phyloP scores from a whole-genome alignment of 37 sponge, comb jelly and placozoan genomes.

The Aplysina aerophoba region DNA sequence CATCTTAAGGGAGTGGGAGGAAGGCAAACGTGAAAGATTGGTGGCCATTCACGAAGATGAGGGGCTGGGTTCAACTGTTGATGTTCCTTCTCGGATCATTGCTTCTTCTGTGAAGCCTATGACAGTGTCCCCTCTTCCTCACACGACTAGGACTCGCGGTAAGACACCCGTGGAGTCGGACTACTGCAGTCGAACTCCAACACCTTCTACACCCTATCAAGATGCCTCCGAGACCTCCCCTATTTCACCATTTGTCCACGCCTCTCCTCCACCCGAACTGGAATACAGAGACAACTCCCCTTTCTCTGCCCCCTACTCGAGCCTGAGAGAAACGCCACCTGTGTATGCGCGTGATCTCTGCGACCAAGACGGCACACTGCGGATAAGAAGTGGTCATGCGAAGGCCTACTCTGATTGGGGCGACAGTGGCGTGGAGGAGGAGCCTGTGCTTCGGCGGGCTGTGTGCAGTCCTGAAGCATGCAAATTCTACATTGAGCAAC shows the following conservation, averaged over 20 bases:
- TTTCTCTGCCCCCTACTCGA: constrained; percentile 60
- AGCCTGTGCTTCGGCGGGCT: constrained; percentile 54
- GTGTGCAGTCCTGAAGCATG: constrained; percentile 88
- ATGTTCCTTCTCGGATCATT: too few relatives aligned
- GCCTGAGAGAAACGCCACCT: constrained; percentile 30
- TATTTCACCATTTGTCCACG: constrained; percentile 55
- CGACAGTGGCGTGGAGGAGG: constrained; percentile 81
- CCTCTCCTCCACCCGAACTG: constrained; percentile 79
- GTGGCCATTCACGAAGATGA: constrained; percentile 47
- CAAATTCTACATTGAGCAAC: constrained; percentile 96
- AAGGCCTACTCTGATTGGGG: constrained; percentile 38
- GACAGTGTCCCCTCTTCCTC: too few relatives aligned
- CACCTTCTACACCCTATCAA: constrained; percentile 32
- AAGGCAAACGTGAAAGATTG: constrained; percentile 26
- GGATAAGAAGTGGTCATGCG: neutral
- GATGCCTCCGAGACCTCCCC: constrained; percentile 21
- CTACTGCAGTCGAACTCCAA: constrained; percentile 59
- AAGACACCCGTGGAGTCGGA: constrained; percentile 33
- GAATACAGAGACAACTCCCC: constrained; percentile 71
- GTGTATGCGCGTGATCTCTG: neutral
- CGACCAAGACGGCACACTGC: neutral
- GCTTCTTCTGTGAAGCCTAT: too few relatives aligned
- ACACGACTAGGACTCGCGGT: neutral
- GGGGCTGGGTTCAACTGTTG: neutral
- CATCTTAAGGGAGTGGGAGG: constrained; percentile 12